A percentile compares a stretch with the other conserved stretches of the same genome.
These are phyloP conservation scores for Microchrysa polita DNA, from an alignment of 2,888 invertebrate species.

Conservation along the genomic window DNA sequence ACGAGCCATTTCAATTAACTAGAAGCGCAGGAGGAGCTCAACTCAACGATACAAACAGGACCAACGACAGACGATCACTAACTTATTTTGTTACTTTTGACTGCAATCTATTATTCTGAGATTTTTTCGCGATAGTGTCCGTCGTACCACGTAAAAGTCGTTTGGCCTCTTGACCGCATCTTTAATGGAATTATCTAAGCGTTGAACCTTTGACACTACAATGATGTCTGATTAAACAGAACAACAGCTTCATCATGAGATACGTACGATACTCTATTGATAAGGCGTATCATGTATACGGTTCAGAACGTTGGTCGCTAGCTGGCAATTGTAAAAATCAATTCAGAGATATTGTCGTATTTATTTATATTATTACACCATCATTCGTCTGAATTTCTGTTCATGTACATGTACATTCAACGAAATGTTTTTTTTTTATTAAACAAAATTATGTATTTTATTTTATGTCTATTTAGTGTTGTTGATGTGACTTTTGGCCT, in stretches of 20 bases:
- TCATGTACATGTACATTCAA: too few species aligned
- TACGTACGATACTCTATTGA: too few species aligned
- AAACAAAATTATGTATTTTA: too few species aligned
- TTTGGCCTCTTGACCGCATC: not conserved
- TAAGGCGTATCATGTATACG: too few species aligned
- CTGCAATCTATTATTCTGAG: not conserved
- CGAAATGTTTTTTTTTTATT: too few species aligned
- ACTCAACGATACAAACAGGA: not conserved
- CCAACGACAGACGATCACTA: not conserved
- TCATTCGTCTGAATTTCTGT: too few species aligned
- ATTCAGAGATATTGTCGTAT: too few species aligned
- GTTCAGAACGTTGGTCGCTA: too few species aligned
- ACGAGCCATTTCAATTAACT: not conserved
- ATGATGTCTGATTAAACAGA: not conserved
- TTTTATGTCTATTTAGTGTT: too few species aligned
- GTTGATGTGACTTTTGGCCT: too few species aligned
- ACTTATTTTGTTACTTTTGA: not conserved
- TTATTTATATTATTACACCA: too few species aligned
- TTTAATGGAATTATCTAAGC: slow-evolving; percentile 3
- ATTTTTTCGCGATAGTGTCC: not conserved
- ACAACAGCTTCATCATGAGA: not conserved
- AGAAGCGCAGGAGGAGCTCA: not conserved
- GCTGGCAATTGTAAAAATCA: too few species aligned
- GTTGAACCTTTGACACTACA: not conserved
- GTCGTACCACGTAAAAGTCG: not conserved